Conservation (phyloP, 2,888 invertebrate genomes). For the Callyntrura sp. region DNA sequence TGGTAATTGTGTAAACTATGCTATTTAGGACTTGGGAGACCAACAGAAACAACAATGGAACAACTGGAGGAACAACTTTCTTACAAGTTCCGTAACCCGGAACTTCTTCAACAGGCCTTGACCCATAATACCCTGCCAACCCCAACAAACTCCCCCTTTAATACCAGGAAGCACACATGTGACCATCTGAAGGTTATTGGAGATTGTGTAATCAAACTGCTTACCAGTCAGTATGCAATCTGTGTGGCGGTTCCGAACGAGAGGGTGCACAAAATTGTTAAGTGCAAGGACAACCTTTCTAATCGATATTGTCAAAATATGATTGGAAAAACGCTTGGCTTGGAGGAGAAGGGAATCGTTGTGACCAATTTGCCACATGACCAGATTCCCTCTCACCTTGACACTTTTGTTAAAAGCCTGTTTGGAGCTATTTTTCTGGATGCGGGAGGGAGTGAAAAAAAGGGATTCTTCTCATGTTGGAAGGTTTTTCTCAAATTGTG, state of each 20-base stretch:
- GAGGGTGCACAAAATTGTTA: neutral
- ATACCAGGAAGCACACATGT: constrained; percentile 27
- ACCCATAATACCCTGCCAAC: constrained; percentile 16
- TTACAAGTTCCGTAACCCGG: constrained; percentile 41
- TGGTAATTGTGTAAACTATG: too few relatives aligned
- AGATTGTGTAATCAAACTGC: constrained; percentile 53
- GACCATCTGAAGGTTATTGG: constrained; percentile 49
- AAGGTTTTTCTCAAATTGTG: constrained; percentile 47
- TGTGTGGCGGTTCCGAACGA: constrained; percentile 13
- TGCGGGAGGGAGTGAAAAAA: constrained; percentile 53
- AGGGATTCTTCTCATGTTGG: constrained; percentile 46
- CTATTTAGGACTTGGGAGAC: too few relatives aligned
- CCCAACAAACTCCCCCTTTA: constrained; percentile 13
- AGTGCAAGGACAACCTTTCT: constrained; percentile 44
- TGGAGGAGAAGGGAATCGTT: constrained; percentile 7
- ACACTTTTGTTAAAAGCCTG: constrained; percentile 41
- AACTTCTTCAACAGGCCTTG: constrained; percentile 31
- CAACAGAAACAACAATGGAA: constrained; percentile 11
- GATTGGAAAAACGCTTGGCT: neutral
- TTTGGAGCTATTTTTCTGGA: constrained; percentile 58
- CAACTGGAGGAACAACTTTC: constrained; percentile 26
- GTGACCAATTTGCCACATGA: neutral
- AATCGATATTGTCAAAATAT: constrained; percentile 4
- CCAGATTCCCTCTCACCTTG: neutral
- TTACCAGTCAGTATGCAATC: constrained; percentile 50